Conservation (phyloP, 2,113 vertebrate species). For the Python bivittatus region DNA sequence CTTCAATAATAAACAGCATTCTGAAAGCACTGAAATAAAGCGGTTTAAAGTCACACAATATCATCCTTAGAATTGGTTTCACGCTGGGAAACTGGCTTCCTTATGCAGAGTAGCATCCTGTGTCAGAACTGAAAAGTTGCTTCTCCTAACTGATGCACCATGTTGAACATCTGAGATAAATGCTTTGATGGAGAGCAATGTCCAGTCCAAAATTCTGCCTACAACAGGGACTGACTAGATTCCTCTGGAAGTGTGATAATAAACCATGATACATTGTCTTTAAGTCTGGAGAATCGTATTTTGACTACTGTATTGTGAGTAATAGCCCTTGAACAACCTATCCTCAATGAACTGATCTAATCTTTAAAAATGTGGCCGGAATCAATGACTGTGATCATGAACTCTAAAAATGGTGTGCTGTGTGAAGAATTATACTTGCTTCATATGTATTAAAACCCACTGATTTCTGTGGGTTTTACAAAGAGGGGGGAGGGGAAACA, state of each 20-base stretch:
- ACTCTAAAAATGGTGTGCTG: not conserved
- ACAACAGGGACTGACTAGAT: not conserved
- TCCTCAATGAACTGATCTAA: not conserved
- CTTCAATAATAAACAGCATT: not conserved
- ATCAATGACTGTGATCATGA: not conserved
- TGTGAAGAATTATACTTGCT: not conserved
- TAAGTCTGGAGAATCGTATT: not conserved
- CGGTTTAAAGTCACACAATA: not conserved
- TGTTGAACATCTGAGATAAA: not conserved
- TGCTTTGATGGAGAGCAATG: not conserved
- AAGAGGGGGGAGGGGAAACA: not conserved
- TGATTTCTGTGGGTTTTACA: not conserved
- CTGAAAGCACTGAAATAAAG: not conserved
- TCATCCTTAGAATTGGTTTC: slow-evolving; percentile 16
- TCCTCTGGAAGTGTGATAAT: not conserved
- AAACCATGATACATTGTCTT: not conserved
- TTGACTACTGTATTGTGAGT: not conserved
- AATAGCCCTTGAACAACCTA: not conserved
- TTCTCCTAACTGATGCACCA: not conserved
- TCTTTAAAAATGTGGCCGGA: not conserved
- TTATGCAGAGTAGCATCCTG: not conserved
- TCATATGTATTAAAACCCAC: not conserved
- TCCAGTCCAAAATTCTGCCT: not conserved
- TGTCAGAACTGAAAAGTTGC: not conserved
- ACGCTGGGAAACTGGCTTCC: not conserved